Base-by-base conservation (phyloP, 2,888 invertebrate species). In the Microctonus brassicae region DNA sequence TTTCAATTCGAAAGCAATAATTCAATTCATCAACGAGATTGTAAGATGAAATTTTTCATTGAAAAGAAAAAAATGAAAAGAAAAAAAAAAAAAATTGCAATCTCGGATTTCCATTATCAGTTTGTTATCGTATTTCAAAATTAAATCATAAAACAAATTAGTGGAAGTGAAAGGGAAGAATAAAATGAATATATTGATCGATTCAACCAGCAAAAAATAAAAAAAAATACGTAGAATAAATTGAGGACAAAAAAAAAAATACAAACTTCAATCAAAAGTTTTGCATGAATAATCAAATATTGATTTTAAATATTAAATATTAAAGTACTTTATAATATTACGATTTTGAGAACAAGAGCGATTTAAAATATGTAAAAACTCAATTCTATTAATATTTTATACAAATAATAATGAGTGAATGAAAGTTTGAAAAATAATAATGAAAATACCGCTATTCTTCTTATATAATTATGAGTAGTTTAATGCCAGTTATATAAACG, bases 361-460 rank as follows among this genome's bases (percentile, higher is more conserved):
- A 24, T 17, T 22, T n/a, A n/a, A n/a, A 39, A 63, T 42, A 47
- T 26, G 24, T 10, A 42, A 22, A 39, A n/a, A 13, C 13, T 47
- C 6, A 58, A 29, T 24, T 58, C 26, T 58, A 58, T 29, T 13
- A 58, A n/a, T 58, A 29, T 17, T 29, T 58, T 29, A 17, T 58
- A n/a, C n/a, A 47, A 22, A 63, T 47, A 26, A n/a, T 24, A 22
- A 26, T 22, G 39, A 63, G 36, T 63, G 63, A 42, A 63, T 63
- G 47, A 26, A 42, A 63, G 47, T 47, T 63, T 63, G 63, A 26
- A 47, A 29, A 63, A 47, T 63, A 63, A 63, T 63, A 63, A 47
- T 36, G 20, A 39, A 7, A n/a, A 22, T 36, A 63, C 26, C 42
- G 39, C 53, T n/a, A 17, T 53, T 22, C 63, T 63, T 63, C 63